Conservation (phyloP, 1,140 invertebrate genomes). For the Goniozus legneri region DNA sequence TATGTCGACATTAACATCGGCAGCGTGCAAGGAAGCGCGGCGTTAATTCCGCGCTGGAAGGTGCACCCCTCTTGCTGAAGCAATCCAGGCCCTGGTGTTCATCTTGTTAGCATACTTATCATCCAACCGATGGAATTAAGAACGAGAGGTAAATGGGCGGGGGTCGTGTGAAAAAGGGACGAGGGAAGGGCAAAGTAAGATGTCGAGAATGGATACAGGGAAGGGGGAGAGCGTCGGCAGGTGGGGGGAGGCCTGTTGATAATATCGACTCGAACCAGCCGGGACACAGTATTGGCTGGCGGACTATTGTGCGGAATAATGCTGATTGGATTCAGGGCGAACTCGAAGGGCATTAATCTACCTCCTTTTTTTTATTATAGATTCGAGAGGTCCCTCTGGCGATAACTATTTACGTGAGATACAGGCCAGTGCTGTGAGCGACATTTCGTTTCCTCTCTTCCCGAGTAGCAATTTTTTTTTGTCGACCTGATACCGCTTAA, state of each 20-base stretch:
- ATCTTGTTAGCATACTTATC: conserved; percentile 54
- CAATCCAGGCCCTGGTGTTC: conserved; percentile 26
- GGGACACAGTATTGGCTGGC: conserved; percentile 47
- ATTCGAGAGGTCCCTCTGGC: conserved; percentile 16
- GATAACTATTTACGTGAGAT: conserved; percentile 20
- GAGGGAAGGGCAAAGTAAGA: not conserved
- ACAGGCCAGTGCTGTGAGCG: no score
- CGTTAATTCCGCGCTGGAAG: conserved; percentile 46
- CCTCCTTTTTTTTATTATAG: conserved; percentile 53
- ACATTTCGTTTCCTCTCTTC: not conserved
- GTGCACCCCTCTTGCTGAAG: conserved; percentile 13
- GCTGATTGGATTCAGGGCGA: conserved; percentile 55
- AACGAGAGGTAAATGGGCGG: conserved; percentile 23
- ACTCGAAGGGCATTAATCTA: conserved; percentile 52
- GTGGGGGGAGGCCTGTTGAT: conserved; percentile 40
- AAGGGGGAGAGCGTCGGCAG: conserved; percentile 19
- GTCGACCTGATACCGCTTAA: no score
- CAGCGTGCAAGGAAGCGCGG: conserved; percentile 39
- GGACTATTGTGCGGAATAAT: conserved; percentile 53
- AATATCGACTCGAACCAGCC: conserved; percentile 44
- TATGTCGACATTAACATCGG: conserved; percentile 42
- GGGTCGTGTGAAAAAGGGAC: conserved; percentile 9
- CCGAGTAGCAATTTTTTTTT: no score
- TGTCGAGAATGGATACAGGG: conserved; percentile 15
- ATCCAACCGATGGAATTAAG: conserved; percentile 49